Percentiles rank a stretch among this genome's conserved stretches.
phyloP scores from a whole-genome alignment of 2,888 invertebrate species.

The Agrotis exclamationis region DNA sequence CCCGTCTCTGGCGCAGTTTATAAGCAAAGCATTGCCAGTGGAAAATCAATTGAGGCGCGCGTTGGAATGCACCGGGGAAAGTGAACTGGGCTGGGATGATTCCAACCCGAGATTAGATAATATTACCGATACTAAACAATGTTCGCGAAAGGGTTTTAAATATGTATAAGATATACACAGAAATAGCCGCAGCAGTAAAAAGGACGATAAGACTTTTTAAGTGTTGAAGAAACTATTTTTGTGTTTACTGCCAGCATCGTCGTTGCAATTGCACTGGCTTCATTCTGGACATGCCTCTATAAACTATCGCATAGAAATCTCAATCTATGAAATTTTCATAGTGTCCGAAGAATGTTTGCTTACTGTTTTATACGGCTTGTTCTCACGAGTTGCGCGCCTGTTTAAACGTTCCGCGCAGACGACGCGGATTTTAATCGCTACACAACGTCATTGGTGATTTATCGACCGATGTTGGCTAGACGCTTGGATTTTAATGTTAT shows the following conservation, averaged over 20 bases:
- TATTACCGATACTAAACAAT: conserved; percentile 57
- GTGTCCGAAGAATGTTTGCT: conserved; percentile 72
- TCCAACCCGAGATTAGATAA: conserved; percentile 58
- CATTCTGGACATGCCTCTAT: conserved; percentile 4
- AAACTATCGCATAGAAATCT: conserved; percentile 32
- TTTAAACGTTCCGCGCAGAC: conserved; percentile 75
- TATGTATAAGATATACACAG: conserved; percentile 36
- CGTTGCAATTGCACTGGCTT: not conserved
- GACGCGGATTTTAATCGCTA: conserved; percentile 86
- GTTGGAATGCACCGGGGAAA: conserved; percentile 67
- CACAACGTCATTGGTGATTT: conserved; percentile 84
- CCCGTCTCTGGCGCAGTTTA: conserved; percentile 63
- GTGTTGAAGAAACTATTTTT: conserved; percentile 15
- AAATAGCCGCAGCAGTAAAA: conserved; percentile 35
- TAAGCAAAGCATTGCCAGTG: conserved; percentile 64
- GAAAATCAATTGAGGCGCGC: conserved; percentile 71
- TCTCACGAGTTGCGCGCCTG: conserved; percentile 84
- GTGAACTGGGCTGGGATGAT: conserved; percentile 63
- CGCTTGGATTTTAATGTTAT: conserved; percentile 70
- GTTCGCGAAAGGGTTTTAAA: conserved; percentile 48
- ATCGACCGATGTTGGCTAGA: conserved; percentile 74
- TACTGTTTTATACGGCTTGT: conserved; percentile 76
- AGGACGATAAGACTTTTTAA: conserved; percentile 20
- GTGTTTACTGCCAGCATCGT: not conserved
- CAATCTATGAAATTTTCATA: conserved; percentile 62